phyloP scores from a whole-genome alignment of 1,140 invertebrate species.

The Dendrolimus kikuchii region DNA sequence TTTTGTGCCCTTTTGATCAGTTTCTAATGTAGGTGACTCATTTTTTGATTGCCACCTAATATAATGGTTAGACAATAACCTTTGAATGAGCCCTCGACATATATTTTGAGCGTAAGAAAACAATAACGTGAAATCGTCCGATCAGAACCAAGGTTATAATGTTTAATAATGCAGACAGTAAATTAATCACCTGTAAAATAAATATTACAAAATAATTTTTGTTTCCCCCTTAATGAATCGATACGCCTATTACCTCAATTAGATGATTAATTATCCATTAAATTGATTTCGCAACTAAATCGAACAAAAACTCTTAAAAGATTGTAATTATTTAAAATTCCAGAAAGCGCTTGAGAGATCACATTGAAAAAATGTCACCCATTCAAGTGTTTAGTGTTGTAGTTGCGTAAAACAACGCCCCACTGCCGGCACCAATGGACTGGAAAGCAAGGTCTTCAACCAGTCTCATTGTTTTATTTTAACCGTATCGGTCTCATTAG shows the following conservation, averaged over 20 bases:
- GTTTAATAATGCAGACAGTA: conserved; percentile 27
- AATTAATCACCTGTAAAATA: conserved; percentile 28
- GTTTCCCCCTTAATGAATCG: conserved; percentile 1
- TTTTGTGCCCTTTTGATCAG: too few relatives aligned
- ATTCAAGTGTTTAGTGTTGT: conserved; percentile 19
- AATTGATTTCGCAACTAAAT: not conserved
- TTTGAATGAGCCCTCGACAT: conserved; percentile 64
- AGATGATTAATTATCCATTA: conserved; percentile 3
- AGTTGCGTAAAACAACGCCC: conserved; percentile 56
- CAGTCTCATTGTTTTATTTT: conserved; percentile 53
- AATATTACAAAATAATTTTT: conserved; percentile 17
- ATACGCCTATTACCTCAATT: not conserved
- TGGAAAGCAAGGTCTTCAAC: conserved; percentile 68
- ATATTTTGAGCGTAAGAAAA: conserved; percentile 62
- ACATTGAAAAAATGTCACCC: conserved; percentile 55
- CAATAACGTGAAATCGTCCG: conserved; percentile 63
- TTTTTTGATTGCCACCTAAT: conserved; percentile 13
- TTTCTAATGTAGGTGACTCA: conserved; percentile 1
- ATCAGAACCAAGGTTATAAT: conserved; percentile 47
- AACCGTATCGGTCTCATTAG: conserved; percentile 59
- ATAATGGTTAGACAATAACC: conserved; percentile 39
- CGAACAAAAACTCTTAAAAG: not conserved
- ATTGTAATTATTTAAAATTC: not conserved
- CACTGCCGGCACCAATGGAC: conserved; percentile 56
- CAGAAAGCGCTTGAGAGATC: conserved; percentile 18